phyloP scores from a whole-genome alignment of 2,888 invertebrate species.

The Platypus cylindrus region DNA sequence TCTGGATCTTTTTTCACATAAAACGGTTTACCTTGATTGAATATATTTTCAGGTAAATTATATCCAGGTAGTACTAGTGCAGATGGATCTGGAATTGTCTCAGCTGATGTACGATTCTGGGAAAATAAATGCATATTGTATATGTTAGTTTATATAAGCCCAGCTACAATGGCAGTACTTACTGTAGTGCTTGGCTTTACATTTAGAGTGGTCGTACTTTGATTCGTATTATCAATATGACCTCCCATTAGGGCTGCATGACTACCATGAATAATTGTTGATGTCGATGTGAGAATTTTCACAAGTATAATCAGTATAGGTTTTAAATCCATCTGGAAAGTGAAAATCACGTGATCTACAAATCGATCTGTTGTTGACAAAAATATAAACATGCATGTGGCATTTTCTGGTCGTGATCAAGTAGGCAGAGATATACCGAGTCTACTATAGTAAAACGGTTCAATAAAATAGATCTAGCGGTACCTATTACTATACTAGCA shows the following conservation, averaged over 20 bases:
- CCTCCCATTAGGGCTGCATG: slow-evolving; percentile 28
- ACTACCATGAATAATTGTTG: slow-evolving; percentile 20
- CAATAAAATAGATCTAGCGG: slow-evolving; percentile 13
- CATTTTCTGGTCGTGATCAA: too few species aligned
- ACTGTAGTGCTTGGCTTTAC: too few species aligned
- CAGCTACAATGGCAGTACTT: slow-evolving; percentile 3
- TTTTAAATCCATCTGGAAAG: slow-evolving; percentile 31
- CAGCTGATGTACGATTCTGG: slow-evolving; percentile 15
- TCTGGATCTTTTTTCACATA: slow-evolving; percentile 55
- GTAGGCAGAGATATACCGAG: too few species aligned
- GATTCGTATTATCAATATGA: slow-evolving; percentile 24
- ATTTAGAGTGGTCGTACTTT: too few species aligned
- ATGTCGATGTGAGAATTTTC: slow-evolving; percentile 32
- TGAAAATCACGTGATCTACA: too few species aligned
- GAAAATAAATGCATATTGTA: too few species aligned
- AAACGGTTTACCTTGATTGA: slow-evolving; percentile 58
- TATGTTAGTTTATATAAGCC: slow-evolving; percentile 1
- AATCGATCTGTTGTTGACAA: too few species aligned
- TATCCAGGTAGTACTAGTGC: slow-evolving; percentile 33
- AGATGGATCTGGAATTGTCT: slow-evolving; percentile 34
- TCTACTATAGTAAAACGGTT: too few species aligned
- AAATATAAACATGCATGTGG: too few species aligned
- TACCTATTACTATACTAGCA: too few species aligned
- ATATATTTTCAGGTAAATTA: slow-evolving; percentile 43
- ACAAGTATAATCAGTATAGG: slow-evolving; percentile 30